phyloP scores from a whole-genome alignment of 64 coral and sea anemone genomes.

The Orbicella faveolata region DNA sequence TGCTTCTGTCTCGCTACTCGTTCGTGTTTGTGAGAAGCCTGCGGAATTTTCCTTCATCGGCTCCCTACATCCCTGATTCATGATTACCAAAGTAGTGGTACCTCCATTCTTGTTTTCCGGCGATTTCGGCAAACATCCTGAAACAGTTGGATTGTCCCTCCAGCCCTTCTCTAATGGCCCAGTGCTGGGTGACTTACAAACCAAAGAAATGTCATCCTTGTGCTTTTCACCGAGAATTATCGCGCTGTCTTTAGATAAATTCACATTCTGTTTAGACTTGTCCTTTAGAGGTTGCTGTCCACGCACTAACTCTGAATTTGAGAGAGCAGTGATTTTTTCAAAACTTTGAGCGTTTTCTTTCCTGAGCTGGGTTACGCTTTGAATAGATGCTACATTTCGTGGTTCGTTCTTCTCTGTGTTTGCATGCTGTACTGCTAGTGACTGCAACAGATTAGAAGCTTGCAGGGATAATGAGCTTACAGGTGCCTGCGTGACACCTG shows the following conservation, averaged over 20 bases:
- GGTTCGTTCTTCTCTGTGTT: neutral
- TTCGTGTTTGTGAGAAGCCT: neutral
- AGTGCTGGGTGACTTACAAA: neutral
- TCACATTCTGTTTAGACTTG: neutral
- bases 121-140: neutral
- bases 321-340: neutral
- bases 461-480: neutral
- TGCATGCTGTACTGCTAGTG: neutral
- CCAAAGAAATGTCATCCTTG: neutral
- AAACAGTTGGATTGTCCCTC: neutral
- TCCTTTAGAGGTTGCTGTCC: constrained; percentile 1
- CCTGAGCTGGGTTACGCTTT: neutral
- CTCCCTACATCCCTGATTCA: neutral
- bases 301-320: neutral
- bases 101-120: neutral
- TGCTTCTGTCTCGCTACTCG: neutral
- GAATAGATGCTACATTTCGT: neutral
- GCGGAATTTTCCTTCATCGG: neutral
- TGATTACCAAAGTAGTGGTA: neutral
- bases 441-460: constrained; percentile 21
- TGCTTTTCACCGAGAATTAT: neutral
- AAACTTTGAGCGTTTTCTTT: neutral
- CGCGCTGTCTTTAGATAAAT: neutral
- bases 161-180: neutral
- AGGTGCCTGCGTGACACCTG: neutral